Evolutionary conservation across 2,888 invertebrate species (phyloP).

Genomic region (Tetramorium bicarinatum): DNA sequence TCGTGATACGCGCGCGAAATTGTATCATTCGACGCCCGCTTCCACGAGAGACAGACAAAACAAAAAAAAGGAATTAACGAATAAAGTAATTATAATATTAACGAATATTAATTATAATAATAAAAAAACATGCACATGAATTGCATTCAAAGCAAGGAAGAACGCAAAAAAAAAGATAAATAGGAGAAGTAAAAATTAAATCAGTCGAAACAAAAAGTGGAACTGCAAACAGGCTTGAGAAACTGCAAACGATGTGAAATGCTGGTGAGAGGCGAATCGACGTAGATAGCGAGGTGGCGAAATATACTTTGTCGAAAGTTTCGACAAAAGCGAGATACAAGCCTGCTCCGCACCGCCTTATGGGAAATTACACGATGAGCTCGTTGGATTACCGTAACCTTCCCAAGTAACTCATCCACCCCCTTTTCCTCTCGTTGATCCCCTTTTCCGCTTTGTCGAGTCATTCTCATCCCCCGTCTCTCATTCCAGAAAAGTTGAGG

Average conservation of each 20-base stretch:
- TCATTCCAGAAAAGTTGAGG: slow-evolving; percentile 32
- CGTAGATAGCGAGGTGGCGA: slow-evolving; percentile 32
- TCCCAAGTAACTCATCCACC: slow-evolving; percentile 55
- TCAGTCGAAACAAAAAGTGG: not conserved
- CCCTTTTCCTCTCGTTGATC: slow-evolving; percentile 24
- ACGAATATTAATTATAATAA: slow-evolving; percentile 19
- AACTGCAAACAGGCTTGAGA: slow-evolving; percentile 32
- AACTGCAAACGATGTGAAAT: slow-evolving; percentile 32
- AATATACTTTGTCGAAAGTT: slow-evolving; percentile 69
- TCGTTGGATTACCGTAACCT: slow-evolving; percentile 76
- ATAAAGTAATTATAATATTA: slow-evolving; percentile 17
- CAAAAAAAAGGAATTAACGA: slow-evolving; percentile 15
- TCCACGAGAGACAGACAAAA: slow-evolving; percentile 23
- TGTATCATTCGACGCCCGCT: slow-evolving; percentile 58
- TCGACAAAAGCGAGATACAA: slow-evolving; percentile 69
- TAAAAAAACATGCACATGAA: not conserved
- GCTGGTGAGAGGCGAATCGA: slow-evolving; percentile 38
- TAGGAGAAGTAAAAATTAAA: not conserved
- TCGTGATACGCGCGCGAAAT: slow-evolving; percentile 61
- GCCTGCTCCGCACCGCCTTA: slow-evolving; percentile 75
- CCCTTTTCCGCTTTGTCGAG: slow-evolving; percentile 55
- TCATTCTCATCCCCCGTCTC: slow-evolving; percentile 44
- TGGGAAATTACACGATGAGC: slow-evolving; percentile 84
- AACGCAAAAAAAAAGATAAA: not conserved
- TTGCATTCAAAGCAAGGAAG: not conserved